Evolutionary conservation across 2,888 invertebrate species (phyloP).

Genomic region (Drosophila nr. perissopoda): DNA sequence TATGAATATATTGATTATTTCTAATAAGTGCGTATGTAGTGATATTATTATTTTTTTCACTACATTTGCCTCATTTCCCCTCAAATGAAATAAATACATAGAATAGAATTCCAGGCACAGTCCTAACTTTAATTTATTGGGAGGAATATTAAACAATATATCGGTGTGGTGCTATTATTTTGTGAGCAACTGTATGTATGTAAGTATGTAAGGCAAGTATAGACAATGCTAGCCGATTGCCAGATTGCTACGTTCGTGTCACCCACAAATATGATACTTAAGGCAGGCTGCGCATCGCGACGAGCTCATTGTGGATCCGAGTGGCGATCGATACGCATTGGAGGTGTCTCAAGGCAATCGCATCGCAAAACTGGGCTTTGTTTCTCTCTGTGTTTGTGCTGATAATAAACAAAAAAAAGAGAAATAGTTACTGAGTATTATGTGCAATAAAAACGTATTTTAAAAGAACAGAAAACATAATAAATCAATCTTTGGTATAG

Average conservation of each 20-base stretch:
- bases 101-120: too few relatives aligned
- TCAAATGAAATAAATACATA: too few relatives aligned
- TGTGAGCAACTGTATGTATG: background rate
- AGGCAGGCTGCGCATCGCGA: constrained; percentile 24
- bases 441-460: constrained; percentile 3
- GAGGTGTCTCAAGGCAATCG: background rate
- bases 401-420: constrained; percentile 24
- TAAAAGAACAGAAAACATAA: constrained; percentile 2
- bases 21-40: too few relatives aligned
- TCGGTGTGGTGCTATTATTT: background rate
- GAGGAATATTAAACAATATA: background rate
- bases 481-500: background rate
- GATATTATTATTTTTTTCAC: too few relatives aligned
- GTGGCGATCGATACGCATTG: constrained; percentile 20
- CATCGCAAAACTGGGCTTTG: constrained; percentile 20
- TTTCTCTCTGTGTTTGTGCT: constrained; percentile 23
- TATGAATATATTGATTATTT: background rate
- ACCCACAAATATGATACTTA: constrained; percentile 41
- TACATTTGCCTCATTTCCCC: too few relatives aligned
- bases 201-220: background rate
- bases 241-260: constrained; percentile 15
- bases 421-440: constrained; percentile 25
- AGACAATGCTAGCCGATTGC: constrained; percentile 11
- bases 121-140: background rate
- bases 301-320: constrained; percentile 42